Evolutionary conservation across 2,888 invertebrate genomes (phyloP).

Genomic region (Ashinkailepas kermadecensis): DNA sequence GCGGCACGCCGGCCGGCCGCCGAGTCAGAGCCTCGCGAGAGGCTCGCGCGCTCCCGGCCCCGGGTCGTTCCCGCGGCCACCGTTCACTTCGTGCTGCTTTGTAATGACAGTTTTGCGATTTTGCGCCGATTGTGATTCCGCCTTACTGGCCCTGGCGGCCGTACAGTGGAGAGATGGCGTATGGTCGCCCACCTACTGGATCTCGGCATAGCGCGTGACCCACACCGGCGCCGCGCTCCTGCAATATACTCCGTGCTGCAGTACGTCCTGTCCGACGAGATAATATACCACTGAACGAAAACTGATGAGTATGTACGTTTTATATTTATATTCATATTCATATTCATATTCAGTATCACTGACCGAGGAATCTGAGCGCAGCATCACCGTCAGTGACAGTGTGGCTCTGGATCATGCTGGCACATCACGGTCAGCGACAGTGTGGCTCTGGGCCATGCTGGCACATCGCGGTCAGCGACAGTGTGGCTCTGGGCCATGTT

Average conservation of each 20-base stretch:
- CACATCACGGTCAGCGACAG: background rate
- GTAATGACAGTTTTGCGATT: no score
- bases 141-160: no score
- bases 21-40: no score
- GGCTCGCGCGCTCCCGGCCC: background rate
- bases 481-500: no score
- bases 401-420: background rate
- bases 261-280: background rate
- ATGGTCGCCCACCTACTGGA: background rate
- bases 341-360: no score
- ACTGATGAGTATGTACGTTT: background rate
- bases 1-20: no score
- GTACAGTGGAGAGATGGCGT: no score
- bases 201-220: slow-evolving; percentile 7
- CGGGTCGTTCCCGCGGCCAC: background rate
- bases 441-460: no score
- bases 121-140: no score
- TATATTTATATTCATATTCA: no score
- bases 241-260: slow-evolving; percentile 12
- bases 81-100: no score
- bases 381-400: background rate
- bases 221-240: slow-evolving; percentile 11
- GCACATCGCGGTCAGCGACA: no score
- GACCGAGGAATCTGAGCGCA: background rate
- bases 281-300: background rate